Conservation (phyloP, 2,113 vertebrate species). For the Haliaeetus leucogaster region DNA sequence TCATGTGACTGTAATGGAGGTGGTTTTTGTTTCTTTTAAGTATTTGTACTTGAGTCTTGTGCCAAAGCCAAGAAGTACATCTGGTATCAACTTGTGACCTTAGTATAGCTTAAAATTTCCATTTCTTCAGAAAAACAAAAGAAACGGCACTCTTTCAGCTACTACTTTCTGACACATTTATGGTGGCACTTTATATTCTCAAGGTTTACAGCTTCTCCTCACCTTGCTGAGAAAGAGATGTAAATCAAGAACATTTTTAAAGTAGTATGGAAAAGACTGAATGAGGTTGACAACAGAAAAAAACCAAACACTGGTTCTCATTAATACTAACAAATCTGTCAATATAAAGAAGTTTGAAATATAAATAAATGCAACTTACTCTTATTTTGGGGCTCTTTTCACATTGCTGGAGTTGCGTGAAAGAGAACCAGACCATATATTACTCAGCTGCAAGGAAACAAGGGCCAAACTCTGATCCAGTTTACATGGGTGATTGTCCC, state of each 20-base stretch:
- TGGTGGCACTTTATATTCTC: not conserved
- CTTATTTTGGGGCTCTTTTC: constrained; percentile 26
- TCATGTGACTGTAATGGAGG: not conserved
- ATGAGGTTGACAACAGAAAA: not conserved
- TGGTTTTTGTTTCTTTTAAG: not conserved
- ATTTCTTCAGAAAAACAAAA: constrained; percentile 6
- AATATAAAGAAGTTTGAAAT: not conserved
- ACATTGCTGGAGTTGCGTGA: constrained; percentile 27
- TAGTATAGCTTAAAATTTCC: not conserved
- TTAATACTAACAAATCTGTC: not conserved
- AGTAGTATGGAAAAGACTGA: not conserved
- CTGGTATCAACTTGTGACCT: constrained; percentile 22
- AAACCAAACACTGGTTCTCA: not conserved
- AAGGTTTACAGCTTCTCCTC: not conserved
- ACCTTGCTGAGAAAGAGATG: not conserved
- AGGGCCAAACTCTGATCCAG: constrained; percentile 11
- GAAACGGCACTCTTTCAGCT: not conserved
- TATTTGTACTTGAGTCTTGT: not conserved
- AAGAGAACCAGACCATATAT: constrained; percentile 39
- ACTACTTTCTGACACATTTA: not conserved
- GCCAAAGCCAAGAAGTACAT: constrained; percentile 5
- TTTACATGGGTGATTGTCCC: not conserved
- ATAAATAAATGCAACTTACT: constrained; percentile 31
- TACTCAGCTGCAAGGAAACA: not conserved
- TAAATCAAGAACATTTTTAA: not conserved